A percentile compares a stretch with the other conserved stretches of the same genome.
These are phyloP conservation scores for Galendromus occidentalis DNA, from an alignment of 1,140 invertebrate species.

Conservation along the genomic window DNA sequence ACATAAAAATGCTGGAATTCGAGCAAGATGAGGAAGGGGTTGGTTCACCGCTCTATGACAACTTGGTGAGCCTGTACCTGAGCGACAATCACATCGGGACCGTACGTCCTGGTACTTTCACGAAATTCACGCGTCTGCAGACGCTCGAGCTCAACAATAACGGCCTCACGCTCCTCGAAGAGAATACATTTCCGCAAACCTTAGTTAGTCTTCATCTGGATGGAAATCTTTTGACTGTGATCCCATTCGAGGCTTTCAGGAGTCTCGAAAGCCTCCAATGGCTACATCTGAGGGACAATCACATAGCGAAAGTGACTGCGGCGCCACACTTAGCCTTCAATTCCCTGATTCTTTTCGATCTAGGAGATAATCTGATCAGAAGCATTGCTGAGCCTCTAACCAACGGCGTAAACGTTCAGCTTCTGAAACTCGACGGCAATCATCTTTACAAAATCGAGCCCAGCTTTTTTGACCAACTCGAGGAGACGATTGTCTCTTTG, in stretches of 20 bases:
- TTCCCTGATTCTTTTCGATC: neutral
- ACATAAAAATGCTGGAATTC: neutral
- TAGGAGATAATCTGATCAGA: neutral
- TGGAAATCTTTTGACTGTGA: neutral
- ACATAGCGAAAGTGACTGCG: neutral
- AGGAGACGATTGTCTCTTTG: neutral
- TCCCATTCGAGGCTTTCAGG: neutral
- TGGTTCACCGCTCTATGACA: neutral
- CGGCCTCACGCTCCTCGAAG: neutral
- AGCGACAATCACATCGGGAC: neutral
- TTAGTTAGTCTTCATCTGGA: neutral
- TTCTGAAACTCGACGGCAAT: neutral
- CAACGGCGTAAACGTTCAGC: neutral
- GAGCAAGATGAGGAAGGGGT: neutral
- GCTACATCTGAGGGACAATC: neutral
- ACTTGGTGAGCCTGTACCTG: neutral
- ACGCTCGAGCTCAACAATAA: conserved; percentile 6
- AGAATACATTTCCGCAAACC: neutral
- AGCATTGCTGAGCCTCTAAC: neutral
- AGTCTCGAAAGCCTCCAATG: neutral
- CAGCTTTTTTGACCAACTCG: neutral
- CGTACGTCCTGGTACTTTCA: neutral
- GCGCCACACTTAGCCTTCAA: neutral
- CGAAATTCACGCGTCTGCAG: neutral
- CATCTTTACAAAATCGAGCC: conserved; percentile 2